A percentile compares a stretch with the other conserved stretches of the same genome.
These are phyloP conservation scores for Cheilosia vulpina DNA, from an alignment of 2,888 invertebrate species.

Conservation along the genomic window DNA sequence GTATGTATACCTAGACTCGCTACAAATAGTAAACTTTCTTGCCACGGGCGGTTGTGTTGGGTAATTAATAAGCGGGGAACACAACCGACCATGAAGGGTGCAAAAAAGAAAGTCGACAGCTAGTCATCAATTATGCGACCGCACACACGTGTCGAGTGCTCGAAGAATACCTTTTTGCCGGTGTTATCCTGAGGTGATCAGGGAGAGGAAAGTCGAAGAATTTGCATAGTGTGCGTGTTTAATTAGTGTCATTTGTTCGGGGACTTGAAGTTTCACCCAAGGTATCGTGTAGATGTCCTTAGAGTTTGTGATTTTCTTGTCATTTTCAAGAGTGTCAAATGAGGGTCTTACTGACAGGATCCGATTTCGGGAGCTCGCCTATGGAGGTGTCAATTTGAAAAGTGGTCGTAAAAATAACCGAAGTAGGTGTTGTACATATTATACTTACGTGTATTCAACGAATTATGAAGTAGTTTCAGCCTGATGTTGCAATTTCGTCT, in stretches of 20 bases:
- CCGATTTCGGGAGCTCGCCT: no score
- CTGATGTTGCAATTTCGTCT: no score
- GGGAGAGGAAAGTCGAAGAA: slow-evolving; percentile 15
- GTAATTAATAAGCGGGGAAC: slow-evolving; percentile 32
- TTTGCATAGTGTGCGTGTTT: slow-evolving; percentile 51
- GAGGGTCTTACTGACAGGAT: no score
- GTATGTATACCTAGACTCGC: no score
- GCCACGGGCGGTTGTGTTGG: slow-evolving; percentile 43
- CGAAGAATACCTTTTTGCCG: slow-evolving; percentile 7
- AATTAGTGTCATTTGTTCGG: background rate
- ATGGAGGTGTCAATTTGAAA: no score
- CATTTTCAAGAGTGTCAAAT: no score
- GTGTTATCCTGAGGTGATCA: slow-evolving; percentile 20
- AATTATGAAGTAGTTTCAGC: no score
- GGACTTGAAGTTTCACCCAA: background rate
- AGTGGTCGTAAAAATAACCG: no score
- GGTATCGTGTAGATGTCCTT: background rate
- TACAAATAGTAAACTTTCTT: background rate
- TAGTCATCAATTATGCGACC: slow-evolving; percentile 65
- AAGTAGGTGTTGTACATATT: no score
- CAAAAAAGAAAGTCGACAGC: background rate
- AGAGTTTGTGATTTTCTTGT: no score
- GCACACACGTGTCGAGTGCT: slow-evolving; percentile 52
- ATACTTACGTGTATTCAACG: no score
- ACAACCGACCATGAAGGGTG: slow-evolving; percentile 19